These are phyloP conservation scores for Hydrolagus colliei DNA, from an alignment of 2,797 vertebrate genomes.

Conservation along the genomic window DNA sequence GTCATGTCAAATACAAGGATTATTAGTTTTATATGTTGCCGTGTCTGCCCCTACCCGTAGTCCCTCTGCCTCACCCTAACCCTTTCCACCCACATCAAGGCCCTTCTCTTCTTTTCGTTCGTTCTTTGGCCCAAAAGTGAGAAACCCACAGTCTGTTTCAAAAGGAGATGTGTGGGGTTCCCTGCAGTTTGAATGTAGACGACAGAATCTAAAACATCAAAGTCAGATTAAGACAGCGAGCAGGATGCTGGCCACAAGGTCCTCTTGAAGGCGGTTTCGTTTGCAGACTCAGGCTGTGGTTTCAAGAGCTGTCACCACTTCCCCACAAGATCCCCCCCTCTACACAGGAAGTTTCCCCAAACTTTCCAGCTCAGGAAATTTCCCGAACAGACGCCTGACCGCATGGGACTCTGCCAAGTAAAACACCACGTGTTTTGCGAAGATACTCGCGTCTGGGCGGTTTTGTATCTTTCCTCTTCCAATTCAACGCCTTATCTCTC, in stretches of 20 bases:
- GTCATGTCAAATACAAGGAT: no score
- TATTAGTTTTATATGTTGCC: no score
- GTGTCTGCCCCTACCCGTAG: no score
- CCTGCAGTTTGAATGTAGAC: slow-evolving; percentile 32
- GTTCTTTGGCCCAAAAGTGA: no score
- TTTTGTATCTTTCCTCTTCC: no score
- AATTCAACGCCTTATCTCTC: no score
- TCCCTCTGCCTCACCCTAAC: no score
- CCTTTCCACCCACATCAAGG: no score
- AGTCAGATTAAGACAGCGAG: slow-evolving; percentile 21
- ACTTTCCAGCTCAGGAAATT: slow-evolving; percentile 62
- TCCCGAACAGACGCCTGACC: slow-evolving; percentile 55
- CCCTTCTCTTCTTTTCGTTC: no score
- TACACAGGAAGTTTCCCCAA: slow-evolving; percentile 58
- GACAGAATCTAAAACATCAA: neutral
- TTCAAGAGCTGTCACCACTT: neutral
- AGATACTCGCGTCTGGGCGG: no score
- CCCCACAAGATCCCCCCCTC: slow-evolving; percentile 26
- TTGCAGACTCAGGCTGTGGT: neutral
- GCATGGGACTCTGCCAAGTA: no score
- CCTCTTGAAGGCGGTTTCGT: neutral
- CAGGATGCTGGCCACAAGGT: slow-evolving; percentile 35
- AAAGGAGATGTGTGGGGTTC: slow-evolving; percentile 39
- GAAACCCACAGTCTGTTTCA: slow-evolving; percentile 16
- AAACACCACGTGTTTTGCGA: no score